Evolutionary conservation across 2,888 invertebrate species (phyloP), one percentile per base, ranked within the genome.

Genomic region (Gymnocheta viridis): DNA sequence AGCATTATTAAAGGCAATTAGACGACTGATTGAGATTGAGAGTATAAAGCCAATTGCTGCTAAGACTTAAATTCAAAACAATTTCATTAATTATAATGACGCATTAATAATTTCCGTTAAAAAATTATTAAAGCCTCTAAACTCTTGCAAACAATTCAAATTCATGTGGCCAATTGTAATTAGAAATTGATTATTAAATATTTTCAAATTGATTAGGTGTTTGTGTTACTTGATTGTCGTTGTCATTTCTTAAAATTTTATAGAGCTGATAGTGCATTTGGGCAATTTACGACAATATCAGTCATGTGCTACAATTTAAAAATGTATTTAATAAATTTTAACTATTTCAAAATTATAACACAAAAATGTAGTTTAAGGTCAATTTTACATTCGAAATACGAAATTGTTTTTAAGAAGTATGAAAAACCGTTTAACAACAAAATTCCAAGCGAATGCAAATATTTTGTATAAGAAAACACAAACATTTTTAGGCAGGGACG

Each of bases 331-430:
- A 64, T 62, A 54, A 58, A 70, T 69, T 76, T 49, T 35, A 44
- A 69, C 41, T 49, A 41, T 62, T 76, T 17, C 10, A 24, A 79
- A 67, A 49, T 54, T 47, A 60, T 60, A 67, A 84, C 66, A 62
- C 7, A 74, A 62, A 44, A 60, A 84, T 84, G 62, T 84, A 81
- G 84, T 81, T 84, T 84, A 84, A 84, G 84, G 84, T 84, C 81
- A 84, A 77, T 76, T 80, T 83, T 54, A 76, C 77, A 77, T 81
- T 83, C 76, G 22, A 74, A 82, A 66, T 56, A 29, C 35, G 4
- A 27, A 27, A 62, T 19, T 70, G 38, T 51, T 49, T 64, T 56
- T 67, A 44, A 58, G 38, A 49, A 69, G 14, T 35, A 51, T 27
- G 5, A n/a, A 67, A 82, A 77, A 66, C 9, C 9, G n/a, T 51